Evolutionary conservation across 2,797 vertebrate genomes (phyloP), one percentile per base, ranked within the genome.

Genomic region (Notolabrus celidotus): DNA sequence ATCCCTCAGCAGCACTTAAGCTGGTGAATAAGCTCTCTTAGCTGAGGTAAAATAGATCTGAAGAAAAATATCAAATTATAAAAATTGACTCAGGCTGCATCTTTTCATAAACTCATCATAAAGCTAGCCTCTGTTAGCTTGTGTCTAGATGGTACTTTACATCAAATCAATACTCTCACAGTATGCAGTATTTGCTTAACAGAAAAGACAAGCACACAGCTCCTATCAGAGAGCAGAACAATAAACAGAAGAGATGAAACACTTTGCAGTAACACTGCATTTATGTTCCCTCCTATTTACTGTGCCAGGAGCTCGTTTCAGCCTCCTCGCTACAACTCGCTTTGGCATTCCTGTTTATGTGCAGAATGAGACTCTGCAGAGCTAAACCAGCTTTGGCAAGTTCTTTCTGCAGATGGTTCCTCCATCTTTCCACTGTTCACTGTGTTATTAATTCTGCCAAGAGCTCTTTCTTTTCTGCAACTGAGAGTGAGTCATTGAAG

Each of bases 361-460:
- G 73, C 83, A 81, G 79, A 79, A 59, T 64, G 67, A 77, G 78
- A 50, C 49, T 82, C 74, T 42, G 55, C 60, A 43, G 74, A 86
- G 58, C 66, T 59, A 71, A 85, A 84, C 49, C 73, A 62, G 62
- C 53, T 42, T 45, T 87, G 85, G 84, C 85, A 77, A 61, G 31
- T 65, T 79, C 23, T 52, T 77, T 43, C 70, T 76, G 57, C 85
- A 83, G 83, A 83, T 86, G 76, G 80, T 74, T 71, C 67, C 20
- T 27, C 57, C 47, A 56, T 74, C 67, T 72, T 59, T 67, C 50
- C 56, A 41, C 67, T 73, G 34, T 67, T 78, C 42, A 0, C 39
- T 38, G 41, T 58, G 69, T 67, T 69, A 67, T 68, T 62, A 57
- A 42, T 39, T 71, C 77, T 83, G 86, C 84, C 81, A 77, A 74